phyloP scores from a whole-genome alignment of 2,888 invertebrate genomes.

The Tetanocera ferruginea region DNA sequence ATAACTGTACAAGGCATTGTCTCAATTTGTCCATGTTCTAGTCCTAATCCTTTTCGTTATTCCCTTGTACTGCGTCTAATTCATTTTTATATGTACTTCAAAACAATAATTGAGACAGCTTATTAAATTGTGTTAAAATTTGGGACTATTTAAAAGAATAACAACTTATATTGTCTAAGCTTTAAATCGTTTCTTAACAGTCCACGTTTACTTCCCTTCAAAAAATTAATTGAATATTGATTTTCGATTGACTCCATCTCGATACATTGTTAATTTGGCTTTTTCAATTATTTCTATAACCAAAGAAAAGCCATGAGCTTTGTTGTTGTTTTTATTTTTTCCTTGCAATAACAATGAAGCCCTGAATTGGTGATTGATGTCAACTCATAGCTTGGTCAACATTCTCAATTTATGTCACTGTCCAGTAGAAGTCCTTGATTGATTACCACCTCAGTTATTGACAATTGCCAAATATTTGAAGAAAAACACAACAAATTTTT shows the following conservation, averaged over 20 bases:
- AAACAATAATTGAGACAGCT: too few relatives aligned
- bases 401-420: neutral
- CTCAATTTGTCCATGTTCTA: too few relatives aligned
- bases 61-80: too few relatives aligned
- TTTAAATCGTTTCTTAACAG: neutral
- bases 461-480: neutral
- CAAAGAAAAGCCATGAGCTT: neutral
- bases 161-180: too few relatives aligned
- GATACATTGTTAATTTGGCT: neutral
- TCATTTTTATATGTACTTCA: too few relatives aligned
- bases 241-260: neutral
- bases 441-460: conserved; percentile 12
- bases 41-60: too few relatives aligned
- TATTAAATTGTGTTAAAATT: too few relatives aligned
- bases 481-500: too few relatives aligned
- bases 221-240: conserved; percentile 21
- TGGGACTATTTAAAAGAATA: neutral
- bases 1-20: too few relatives aligned
- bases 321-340: neutral
- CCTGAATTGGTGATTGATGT: conserved; percentile 1
- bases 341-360: neutral
- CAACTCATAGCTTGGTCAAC: neutral
- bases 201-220: neutral
- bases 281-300: conserved; percentile 16
- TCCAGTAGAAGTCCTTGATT: conserved; percentile 12